These are phyloP conservation scores for Eledone cirrhosa DNA, from an alignment of 2,888 invertebrate species.

Conservation along the genomic window DNA sequence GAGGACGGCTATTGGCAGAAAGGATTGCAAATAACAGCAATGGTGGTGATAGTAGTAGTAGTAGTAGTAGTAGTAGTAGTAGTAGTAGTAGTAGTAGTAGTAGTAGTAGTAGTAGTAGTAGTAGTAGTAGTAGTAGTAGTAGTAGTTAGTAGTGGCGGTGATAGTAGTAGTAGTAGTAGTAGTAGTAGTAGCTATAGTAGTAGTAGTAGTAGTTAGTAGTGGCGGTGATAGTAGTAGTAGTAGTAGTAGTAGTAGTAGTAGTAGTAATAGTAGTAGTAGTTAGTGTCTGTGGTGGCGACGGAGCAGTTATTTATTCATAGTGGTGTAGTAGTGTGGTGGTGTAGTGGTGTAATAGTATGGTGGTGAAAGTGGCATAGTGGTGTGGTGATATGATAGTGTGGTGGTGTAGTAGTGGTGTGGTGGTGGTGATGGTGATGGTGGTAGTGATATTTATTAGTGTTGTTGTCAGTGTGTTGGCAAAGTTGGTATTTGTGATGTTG, in stretches of 20 bases:
- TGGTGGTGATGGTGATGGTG: too few relatives aligned
- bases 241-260: conserved; percentile 24
- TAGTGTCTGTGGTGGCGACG: too few relatives aligned
- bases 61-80: conserved; percentile 19
- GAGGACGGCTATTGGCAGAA: neutral
- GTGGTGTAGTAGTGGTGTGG: too few relatives aligned
- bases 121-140: neutral
- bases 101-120: conserved; percentile 10
- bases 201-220: too few relatives aligned
- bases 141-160: too few relatives aligned
- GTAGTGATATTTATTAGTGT: too few relatives aligned
- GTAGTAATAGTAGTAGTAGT: conserved; percentile 26
- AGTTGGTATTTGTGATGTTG: too few relatives aligned
- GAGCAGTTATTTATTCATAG: neutral
- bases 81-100: conserved; percentile 21
- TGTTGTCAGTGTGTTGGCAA: too few relatives aligned
- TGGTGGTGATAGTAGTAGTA: conserved; percentile 12
- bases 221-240: conserved; percentile 8
- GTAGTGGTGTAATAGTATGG: too few relatives aligned
- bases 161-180: conserved; percentile 16
- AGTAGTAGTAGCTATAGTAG: conserved; percentile 19
- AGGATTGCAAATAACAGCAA: neutral
- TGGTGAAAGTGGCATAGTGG: too few relatives aligned
- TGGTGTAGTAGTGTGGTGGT: too few relatives aligned
- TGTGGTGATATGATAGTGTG: too few relatives aligned